These are phyloP conservation scores for Lampropteryx suffumata DNA, from an alignment of 2,888 invertebrate genomes.

Conservation along the genomic window DNA sequence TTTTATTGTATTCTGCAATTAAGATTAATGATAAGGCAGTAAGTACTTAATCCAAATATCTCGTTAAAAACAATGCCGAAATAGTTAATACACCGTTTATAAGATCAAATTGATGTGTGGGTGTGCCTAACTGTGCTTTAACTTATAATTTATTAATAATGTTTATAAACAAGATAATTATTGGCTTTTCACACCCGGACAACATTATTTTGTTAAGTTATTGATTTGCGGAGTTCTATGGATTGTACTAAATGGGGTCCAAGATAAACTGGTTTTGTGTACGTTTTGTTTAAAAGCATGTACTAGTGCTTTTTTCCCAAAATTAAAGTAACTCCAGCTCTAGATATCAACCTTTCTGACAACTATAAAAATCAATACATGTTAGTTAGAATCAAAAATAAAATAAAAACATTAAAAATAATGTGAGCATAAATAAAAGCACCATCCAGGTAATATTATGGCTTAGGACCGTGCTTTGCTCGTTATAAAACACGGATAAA, in stretches of 20 bases:
- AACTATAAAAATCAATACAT: too few species aligned
- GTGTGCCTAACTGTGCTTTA: conserved; percentile 53
- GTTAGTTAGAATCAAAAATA: too few species aligned
- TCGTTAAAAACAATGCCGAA: conserved; percentile 64
- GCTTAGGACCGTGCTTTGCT: too few species aligned
- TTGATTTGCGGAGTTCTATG: neutral
- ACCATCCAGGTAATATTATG: too few species aligned
- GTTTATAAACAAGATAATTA: conserved; percentile 45
- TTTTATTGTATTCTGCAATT: conserved; percentile 82
- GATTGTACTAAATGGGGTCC: neutral
- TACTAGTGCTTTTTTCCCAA: too few species aligned
- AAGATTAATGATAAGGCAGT: conserved; percentile 81
- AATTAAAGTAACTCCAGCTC: too few species aligned
- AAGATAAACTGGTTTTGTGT: neutral
- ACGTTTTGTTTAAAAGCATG: too few species aligned
- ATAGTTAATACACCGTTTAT: conserved; percentile 63
- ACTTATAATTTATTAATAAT: conserved; percentile 50
- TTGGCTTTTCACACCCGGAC: conserved; percentile 31
- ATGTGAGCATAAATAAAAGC: too few species aligned
- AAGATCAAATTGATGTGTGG: conserved; percentile 68
- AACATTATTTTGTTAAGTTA: conserved; percentile 21
- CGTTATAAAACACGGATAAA: too few species aligned
- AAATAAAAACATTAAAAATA: too few species aligned
- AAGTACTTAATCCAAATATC: conserved; percentile 81
- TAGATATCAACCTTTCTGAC: too few species aligned